Conservation (phyloP, 2,888 invertebrate species). For the Ecliptopera silaceata region DNA sequence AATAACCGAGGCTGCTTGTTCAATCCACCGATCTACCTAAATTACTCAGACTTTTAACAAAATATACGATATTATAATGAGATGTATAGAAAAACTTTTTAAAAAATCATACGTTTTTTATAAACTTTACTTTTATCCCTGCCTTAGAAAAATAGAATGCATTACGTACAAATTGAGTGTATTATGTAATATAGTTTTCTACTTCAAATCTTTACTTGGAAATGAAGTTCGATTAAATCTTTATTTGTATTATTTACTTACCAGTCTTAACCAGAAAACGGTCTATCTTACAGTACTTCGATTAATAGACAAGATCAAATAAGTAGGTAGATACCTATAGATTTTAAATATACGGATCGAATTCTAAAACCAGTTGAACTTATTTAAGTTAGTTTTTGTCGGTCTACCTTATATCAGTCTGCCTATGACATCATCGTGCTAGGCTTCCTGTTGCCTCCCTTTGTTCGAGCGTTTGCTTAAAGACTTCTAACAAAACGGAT, state of each 20-base stretch:
- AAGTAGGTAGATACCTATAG: neutral
- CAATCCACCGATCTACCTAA: neutral
- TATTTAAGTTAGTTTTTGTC: constrained; percentile 47
- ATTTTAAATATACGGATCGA: constrained; percentile 7
- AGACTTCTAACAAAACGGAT: constrained; percentile 26
- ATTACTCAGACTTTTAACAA: neutral
- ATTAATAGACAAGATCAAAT: neutral
- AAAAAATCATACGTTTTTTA: no score
- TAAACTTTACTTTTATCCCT: no score
- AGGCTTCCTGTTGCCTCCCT: constrained; percentile 40
- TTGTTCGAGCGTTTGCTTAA: constrained; percentile 42
- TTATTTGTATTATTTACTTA: no score
- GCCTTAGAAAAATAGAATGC: no score
- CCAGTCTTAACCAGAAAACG: no score
- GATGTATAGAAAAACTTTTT: no score
- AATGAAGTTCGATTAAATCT: no score
- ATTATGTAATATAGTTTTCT: no score
- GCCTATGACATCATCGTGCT: constrained; percentile 50
- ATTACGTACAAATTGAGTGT: no score
- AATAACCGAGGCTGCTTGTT: constrained; percentile 5
- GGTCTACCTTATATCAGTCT: constrained; percentile 46
- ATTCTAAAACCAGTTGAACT: constrained; percentile 29
- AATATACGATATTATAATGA: no score
- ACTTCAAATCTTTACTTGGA: no score
- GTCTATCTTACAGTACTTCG: no score